Percentiles rank a stretch among this genome's conserved stretches.
phyloP scores from a whole-genome alignment of 2,113 vertebrate genomes.

The Oncorhynchus mykiss region DNA sequence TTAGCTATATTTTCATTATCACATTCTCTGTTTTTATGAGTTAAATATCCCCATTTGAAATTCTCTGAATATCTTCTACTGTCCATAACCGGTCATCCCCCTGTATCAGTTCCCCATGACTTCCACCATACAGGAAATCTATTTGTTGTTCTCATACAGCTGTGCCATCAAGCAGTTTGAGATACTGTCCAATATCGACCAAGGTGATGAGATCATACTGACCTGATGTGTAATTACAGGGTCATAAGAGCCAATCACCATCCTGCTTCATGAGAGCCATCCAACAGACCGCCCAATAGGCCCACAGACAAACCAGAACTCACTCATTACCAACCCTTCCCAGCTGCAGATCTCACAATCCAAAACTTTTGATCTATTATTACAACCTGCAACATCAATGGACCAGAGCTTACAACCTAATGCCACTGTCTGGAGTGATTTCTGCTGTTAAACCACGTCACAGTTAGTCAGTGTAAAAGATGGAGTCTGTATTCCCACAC shows the following conservation, averaged over 20 bases:
- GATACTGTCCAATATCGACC: background rate
- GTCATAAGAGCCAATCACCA: background rate
- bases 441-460: constrained; percentile 47
- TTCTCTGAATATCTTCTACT: background rate
- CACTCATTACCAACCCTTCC: background rate
- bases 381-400: constrained; percentile 64
- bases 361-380: constrained; percentile 52
- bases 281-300: background rate
- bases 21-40: background rate
- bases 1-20: background rate
- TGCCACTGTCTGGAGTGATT: constrained; percentile 48
- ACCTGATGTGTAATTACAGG: background rate
- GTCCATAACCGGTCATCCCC: background rate
- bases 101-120: background rate
- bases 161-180: background rate
- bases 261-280: background rate
- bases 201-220: background rate
- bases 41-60: background rate
- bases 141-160: background rate
- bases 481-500: constrained; percentile 38
- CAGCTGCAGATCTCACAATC: constrained; percentile 29
- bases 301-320: constrained; percentile 3
- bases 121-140: background rate
- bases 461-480: constrained; percentile 8
- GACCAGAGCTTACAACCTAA: constrained; percentile 56